phyloP scores from a whole-genome alignment of 35 echinoderm and acorn worm genomes.

The Eucidaris tribuloides region DNA sequence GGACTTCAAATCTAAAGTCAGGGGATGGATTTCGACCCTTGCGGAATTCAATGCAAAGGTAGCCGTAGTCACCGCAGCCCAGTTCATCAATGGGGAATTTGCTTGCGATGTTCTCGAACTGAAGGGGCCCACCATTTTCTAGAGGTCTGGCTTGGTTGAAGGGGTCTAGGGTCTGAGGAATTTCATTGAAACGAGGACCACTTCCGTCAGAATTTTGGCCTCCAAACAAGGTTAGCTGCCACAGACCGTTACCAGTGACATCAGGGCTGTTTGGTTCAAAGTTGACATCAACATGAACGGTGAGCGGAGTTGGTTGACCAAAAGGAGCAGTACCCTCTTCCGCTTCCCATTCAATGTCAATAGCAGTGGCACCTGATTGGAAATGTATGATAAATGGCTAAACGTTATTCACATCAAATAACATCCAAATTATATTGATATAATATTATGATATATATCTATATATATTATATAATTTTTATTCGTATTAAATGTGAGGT shows the following conservation, averaged over 20 bases:
- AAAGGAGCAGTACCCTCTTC: constrained; percentile 6
- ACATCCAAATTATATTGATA: too few relatives aligned
- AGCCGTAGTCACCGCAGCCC: constrained; percentile 61
- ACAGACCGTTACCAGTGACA: constrained; percentile 56
- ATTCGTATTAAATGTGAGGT: too few relatives aligned
- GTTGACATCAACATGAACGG: constrained; percentile 53
- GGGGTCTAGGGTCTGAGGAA: constrained; percentile 42
- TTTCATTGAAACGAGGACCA: constrained; percentile 25
- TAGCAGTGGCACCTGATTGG: constrained; percentile 16
- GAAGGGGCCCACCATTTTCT: constrained; percentile 32
- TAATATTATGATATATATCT: too few relatives aligned
- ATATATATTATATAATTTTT: too few relatives aligned
- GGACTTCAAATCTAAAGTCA: constrained; percentile 18
- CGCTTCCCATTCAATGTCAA: constrained; percentile 10
- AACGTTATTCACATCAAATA: too few relatives aligned
- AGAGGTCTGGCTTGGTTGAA: constrained; percentile 51
- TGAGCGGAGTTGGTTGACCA: constrained; percentile 50
- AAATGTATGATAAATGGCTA: too few relatives aligned
- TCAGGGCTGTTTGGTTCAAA: constrained; percentile 48
- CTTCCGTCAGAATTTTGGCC: constrained; percentile 43
- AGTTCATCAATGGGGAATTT: constrained; percentile 51
- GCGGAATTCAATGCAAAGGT: constrained; percentile 76
- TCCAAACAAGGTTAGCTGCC: constrained; percentile 80
- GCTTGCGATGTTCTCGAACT: constrained; percentile 50
- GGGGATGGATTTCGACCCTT: constrained; percentile 9